Conservation (phyloP, 1,140 invertebrate genomes). For the Drosophila carrolli region DNA sequence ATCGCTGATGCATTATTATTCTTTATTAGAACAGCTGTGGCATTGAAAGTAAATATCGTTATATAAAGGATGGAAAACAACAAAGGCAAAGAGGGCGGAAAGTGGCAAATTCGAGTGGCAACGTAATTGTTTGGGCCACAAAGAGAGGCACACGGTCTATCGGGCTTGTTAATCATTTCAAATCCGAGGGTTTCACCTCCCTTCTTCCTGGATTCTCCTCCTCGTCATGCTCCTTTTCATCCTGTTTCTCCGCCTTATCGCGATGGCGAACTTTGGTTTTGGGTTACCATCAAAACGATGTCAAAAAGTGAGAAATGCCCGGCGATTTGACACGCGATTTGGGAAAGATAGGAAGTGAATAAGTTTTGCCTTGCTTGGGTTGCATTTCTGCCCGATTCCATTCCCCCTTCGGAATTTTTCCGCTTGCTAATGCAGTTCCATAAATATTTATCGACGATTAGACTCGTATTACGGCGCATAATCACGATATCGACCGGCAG, state of each 20-base stretch:
- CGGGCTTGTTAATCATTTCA: slow-evolving; percentile 80
- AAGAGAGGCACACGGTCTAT: slow-evolving; percentile 49
- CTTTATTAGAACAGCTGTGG: slow-evolving; percentile 59
- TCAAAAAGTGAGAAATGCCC: slow-evolving; percentile 50
- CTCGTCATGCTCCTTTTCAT: slow-evolving; percentile 2
- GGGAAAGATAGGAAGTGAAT: slow-evolving; percentile 10
- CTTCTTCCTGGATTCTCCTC: slow-evolving; percentile 21
- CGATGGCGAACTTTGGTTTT: slow-evolving; percentile 65
- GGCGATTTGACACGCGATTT: slow-evolving; percentile 76
- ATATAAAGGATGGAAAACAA: not conserved
- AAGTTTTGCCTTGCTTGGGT: not conserved
- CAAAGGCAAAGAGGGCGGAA: slow-evolving; percentile 29
- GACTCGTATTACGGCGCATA: slow-evolving; percentile 26
- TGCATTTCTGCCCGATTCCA: slow-evolving; percentile 4
- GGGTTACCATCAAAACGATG: slow-evolving; percentile 70
- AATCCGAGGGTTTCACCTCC: slow-evolving; percentile 11
- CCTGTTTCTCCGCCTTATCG: slow-evolving; percentile 28
- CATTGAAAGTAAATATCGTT: slow-evolving; percentile 1
- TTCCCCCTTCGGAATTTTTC: too few relatives aligned
- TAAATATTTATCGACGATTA: slow-evolving; percentile 37
- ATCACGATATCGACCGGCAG: slow-evolving; percentile 24
- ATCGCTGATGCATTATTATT: slow-evolving; percentile 26
- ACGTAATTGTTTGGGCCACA: slow-evolving; percentile 50
- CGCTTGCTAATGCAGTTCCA: slow-evolving; percentile 18
- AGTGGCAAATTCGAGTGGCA: slow-evolving; percentile 62